Percentiles rank a stretch among this genome's conserved stretches.
Conservation (phyloP, 2,888 invertebrate species). For the Apamea monoglypha region DNA sequence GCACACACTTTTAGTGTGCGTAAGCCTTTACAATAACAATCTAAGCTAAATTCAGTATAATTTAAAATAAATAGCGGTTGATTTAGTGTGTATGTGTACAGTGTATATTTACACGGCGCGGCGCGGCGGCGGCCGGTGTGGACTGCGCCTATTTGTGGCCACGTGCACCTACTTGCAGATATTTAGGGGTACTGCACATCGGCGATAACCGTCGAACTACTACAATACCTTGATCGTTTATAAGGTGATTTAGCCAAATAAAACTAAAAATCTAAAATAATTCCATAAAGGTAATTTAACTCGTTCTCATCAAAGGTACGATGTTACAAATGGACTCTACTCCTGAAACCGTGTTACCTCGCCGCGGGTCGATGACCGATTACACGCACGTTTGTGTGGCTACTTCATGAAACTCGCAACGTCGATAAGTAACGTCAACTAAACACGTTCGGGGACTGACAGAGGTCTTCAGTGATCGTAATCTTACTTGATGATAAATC, state of each 20-base stretch:
- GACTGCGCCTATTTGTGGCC: constrained; percentile 44
- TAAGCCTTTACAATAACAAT: constrained; percentile 50
- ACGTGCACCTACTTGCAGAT: constrained; percentile 7
- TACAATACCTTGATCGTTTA: neutral
- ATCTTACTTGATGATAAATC: neutral
- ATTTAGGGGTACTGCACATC: neutral
- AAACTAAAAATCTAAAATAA: neutral
- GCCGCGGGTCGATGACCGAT: constrained; percentile 34
- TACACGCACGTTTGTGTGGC: constrained; percentile 30
- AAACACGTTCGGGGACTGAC: neutral
- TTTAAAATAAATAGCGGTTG: constrained; percentile 61
- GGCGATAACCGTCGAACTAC: neutral
- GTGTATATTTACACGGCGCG: constrained; percentile 34
- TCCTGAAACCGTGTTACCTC: constrained; percentile 23
- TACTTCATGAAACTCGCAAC: constrained; percentile 12
- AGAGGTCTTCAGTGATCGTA: neutral
- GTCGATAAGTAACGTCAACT: constrained; percentile 1
- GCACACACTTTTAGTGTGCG: neutral
- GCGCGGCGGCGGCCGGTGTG: neutral
- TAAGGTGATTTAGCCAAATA: too few relatives aligned
- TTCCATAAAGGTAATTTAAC: constrained; percentile 19
- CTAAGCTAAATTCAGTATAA: constrained; percentile 55
- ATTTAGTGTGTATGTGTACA: constrained; percentile 53
- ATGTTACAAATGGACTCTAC: constrained; percentile 30
- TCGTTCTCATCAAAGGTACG: constrained; percentile 14